Evolutionary conservation across 2,113 vertebrate species (phyloP).

Genomic region (Brachyhypopomus gauderio): DNA sequence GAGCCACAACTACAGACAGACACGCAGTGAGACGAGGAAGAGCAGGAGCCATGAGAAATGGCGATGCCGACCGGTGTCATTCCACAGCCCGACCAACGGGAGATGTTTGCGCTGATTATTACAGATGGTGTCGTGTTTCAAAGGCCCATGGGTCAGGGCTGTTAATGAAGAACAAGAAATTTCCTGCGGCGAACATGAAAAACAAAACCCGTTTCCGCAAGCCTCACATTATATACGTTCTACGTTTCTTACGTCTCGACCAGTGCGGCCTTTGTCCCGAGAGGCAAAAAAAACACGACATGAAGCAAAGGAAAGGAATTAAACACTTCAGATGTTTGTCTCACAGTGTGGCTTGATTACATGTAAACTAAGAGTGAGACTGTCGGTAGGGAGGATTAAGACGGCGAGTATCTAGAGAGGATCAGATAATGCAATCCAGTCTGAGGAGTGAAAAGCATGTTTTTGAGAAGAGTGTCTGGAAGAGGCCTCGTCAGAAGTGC

Average conservation of each 20-base stretch:
- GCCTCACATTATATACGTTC: background rate
- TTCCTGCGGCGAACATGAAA: conserved; percentile 29
- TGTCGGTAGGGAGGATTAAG: background rate
- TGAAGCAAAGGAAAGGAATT: background rate
- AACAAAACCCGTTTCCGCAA: conserved; percentile 10
- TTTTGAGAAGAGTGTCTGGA: background rate
- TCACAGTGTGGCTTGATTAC: background rate
- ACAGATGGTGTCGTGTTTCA: conserved; percentile 31
- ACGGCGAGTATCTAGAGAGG: background rate
- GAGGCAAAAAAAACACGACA: background rate
- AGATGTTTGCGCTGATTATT: conserved; percentile 19
- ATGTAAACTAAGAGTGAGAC: background rate
- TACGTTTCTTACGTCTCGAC: background rate
- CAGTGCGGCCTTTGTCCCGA: background rate
- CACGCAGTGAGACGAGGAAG: background rate
- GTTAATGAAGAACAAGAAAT: conserved; percentile 35
- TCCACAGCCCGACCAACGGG: background rate
- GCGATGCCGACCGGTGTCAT: conserved; percentile 21
- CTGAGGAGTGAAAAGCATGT: background rate
- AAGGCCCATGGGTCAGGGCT: conserved; percentile 25
- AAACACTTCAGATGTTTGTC: background rate
- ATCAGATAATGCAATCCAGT: background rate
- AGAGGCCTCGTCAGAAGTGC: background rate
- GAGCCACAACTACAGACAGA: background rate
- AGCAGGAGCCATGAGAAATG: conserved; percentile 29